Evolutionary conservation across 2,113 vertebrate species (phyloP).

Genomic region (Prunella himalayana): DNA sequence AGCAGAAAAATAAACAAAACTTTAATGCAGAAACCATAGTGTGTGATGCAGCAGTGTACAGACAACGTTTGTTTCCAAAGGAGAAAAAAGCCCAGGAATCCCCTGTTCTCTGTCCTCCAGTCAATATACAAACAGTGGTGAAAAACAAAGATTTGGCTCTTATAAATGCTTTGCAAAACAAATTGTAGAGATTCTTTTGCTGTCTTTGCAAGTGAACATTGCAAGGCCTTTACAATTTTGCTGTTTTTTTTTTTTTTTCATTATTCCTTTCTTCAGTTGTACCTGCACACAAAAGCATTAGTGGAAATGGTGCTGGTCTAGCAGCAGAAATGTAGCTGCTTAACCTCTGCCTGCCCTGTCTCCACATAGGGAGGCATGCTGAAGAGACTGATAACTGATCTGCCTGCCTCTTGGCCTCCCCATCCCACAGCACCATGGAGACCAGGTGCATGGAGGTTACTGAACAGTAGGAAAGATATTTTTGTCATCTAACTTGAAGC

Average conservation of each 20-base stretch:
- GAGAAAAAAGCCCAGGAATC: background rate
- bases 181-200: background rate
- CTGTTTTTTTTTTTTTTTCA: rapidly evolving
- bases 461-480: background rate
- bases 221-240: background rate
- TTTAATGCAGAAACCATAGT: background rate
- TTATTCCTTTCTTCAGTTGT: background rate
- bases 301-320: background rate
- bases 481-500: background rate
- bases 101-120: background rate
- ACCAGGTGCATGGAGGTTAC: slow-evolving; percentile 10
- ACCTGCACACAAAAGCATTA: background rate
- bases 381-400: background rate
- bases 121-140: background rate
- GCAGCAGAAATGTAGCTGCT: background rate
- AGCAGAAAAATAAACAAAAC: background rate
- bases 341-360: background rate
- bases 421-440: background rate
- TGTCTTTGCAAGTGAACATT: background rate
- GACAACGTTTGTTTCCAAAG: background rate
- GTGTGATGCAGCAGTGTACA: background rate
- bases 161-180: background rate
- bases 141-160: background rate
- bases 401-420: background rate
- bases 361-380: background rate